Percentiles rank a stretch among this genome's conserved stretches.
Evolutionary conservation across 2,113 vertebrate species (phyloP).

Genomic region (Aepyceros melampus): DNA sequence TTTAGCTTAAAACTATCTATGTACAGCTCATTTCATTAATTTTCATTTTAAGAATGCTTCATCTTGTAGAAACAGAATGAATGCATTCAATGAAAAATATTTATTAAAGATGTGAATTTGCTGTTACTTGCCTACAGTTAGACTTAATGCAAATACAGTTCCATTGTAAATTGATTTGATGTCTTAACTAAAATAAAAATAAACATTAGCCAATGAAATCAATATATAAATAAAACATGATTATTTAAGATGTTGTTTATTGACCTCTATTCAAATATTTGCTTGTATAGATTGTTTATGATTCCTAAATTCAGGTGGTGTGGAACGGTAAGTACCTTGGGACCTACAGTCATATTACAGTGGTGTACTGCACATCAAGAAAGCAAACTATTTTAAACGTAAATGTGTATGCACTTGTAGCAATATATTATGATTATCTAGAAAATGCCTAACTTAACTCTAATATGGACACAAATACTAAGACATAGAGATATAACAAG

Average conservation of each 20-base stretch:
- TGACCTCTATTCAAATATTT: neutral
- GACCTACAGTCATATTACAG: neutral
- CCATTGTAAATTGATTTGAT: neutral
- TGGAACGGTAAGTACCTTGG: neutral
- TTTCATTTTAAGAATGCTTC: neutral
- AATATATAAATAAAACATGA: neutral
- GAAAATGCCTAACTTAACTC: neutral
- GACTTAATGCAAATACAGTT: neutral
- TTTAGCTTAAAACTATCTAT: neutral
- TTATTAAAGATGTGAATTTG: neutral
- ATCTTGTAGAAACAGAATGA: neutral
- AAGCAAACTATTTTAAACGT: neutral
- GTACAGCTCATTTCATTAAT: neutral
- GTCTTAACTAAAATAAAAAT: neutral
- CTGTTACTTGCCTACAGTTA: neutral
- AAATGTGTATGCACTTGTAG: neutral
- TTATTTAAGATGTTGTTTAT: neutral
- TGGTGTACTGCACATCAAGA: neutral
- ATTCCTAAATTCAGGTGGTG: neutral
- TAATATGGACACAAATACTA: neutral
- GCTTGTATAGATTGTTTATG: neutral
- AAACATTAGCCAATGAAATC: neutral
- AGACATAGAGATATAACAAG: neutral
- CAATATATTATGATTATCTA: neutral
- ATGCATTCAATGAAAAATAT: neutral